A percentile compares a stretch with the other conserved stretches of the same genome.
Evolutionary conservation across 2,113 vertebrate genomes (phyloP).

Genomic region (Ahaetulla prasina): DNA sequence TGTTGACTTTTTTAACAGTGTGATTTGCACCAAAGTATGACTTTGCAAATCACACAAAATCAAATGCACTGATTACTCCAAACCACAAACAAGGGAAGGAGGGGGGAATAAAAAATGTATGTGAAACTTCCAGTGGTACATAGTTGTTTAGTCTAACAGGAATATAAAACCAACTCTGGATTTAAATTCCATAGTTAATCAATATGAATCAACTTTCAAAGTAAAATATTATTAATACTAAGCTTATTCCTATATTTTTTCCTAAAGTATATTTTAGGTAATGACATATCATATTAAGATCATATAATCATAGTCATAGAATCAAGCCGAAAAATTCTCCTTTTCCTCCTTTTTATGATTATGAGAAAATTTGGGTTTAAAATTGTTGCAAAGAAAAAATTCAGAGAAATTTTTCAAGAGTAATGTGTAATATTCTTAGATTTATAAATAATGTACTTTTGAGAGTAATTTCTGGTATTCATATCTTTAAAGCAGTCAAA

Average conservation of each 20-base stretch:
- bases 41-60: constrained; percentile 9
- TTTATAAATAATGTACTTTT: no score
- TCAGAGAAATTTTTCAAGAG: no score
- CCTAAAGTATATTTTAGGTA: not conserved
- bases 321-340: no score
- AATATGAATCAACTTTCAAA: not conserved
- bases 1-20: not conserved
- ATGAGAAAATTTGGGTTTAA: no score
- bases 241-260: not conserved
- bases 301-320: not conserved
- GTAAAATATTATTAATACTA: not conserved
- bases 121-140: not conserved
- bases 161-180: no score
- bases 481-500: no score
- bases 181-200: not conserved
- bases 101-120: not conserved
- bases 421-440: no score
- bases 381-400: no score
- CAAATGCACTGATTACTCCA: not conserved
- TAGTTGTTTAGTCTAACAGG: not conserved
- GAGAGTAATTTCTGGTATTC: no score
- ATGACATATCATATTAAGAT: not conserved
- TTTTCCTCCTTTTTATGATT: no score
- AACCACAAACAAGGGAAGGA: not conserved
- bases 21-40: not conserved